Evolutionary conservation across 1,140 invertebrate genomes (phyloP).

Genomic region (Lasaia peninsularis): DNA sequence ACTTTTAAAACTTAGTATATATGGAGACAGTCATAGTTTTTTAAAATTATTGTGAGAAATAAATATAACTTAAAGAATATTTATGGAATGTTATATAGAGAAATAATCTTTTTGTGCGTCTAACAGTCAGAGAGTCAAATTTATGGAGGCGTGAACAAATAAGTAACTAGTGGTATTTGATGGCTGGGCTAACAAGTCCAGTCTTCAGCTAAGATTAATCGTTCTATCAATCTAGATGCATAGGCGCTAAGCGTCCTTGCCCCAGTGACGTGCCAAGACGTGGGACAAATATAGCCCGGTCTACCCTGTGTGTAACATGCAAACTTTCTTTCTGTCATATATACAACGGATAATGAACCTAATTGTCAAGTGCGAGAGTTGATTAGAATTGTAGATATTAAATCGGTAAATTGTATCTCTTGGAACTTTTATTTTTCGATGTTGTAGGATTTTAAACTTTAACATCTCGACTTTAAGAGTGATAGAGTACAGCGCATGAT

Average conservation of each 20-base stretch:
- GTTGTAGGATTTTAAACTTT: constrained; percentile 34
- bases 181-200: constrained; percentile 8
- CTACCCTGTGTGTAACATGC: constrained; percentile 48
- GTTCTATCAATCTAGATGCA: constrained; percentile 69
- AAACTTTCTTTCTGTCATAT: constrained; percentile 50
- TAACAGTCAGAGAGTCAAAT: neutral
- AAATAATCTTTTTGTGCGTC: too few relatives aligned
- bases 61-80: too few relatives aligned
- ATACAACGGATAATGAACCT: constrained; percentile 45
- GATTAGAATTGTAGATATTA: constrained; percentile 28
- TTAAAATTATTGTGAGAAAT: too few relatives aligned
- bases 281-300: constrained; percentile 59
- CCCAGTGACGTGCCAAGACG: constrained; percentile 67
- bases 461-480: constrained; percentile 11
- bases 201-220: constrained; percentile 61
- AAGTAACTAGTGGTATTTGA: neutral
- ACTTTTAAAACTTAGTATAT: too few relatives aligned
- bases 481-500: neutral
- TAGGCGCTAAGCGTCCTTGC: constrained; percentile 67
- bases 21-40: too few relatives aligned
- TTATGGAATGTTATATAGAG: too few relatives aligned
- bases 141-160: neutral
- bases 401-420: constrained; percentile 29
- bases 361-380: constrained; percentile 26
- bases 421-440: constrained; percentile 30